A percentile compares a stretch with the other conserved stretches of the same genome.
phyloP scores from a whole-genome alignment of 1,140 invertebrate genomes.

The Lamellibrachia luymesi region DNA sequence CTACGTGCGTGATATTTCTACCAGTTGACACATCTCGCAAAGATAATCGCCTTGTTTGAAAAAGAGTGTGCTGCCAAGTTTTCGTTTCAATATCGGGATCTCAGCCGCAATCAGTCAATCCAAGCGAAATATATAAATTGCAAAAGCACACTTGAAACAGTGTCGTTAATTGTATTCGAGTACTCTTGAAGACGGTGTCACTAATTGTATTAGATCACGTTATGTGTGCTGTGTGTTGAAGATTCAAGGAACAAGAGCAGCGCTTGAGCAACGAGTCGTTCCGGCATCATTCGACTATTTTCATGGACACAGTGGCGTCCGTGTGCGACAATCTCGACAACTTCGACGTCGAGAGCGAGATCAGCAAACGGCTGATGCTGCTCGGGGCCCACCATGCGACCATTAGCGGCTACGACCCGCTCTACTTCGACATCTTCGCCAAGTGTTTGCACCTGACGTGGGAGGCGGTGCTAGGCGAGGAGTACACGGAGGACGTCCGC shows the following conservation, averaged over 20 bases:
- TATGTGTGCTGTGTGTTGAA: neutral
- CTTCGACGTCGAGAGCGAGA: neutral
- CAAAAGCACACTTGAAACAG: neutral
- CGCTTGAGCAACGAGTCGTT: neutral
- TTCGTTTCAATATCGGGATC: neutral
- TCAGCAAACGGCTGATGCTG: slow-evolving; percentile 24
- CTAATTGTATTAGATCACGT: neutral
- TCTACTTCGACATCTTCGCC: slow-evolving; percentile 36
- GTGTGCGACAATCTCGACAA: neutral
- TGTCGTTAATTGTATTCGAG: too few relatives aligned
- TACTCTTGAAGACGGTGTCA: neutral
- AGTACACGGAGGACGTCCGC: slow-evolving; percentile 27
- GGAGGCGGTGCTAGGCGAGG: slow-evolving; percentile 30
- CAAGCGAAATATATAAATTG: neutral
- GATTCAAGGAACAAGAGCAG: neutral
- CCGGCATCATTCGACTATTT: neutral
- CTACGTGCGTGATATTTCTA: neutral
- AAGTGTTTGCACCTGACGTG: slow-evolving; percentile 33
- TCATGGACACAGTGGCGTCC: neutral
- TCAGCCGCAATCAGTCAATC: neutral
- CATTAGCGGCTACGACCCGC: slow-evolving; percentile 34
- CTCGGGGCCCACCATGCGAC: slow-evolving; percentile 36
- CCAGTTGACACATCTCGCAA: neutral
- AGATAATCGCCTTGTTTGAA: too few relatives aligned
- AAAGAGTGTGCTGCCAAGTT: too few relatives aligned